Conservation (phyloP, 2,797 vertebrate genomes). For the Echiichthys vipera region DNA sequence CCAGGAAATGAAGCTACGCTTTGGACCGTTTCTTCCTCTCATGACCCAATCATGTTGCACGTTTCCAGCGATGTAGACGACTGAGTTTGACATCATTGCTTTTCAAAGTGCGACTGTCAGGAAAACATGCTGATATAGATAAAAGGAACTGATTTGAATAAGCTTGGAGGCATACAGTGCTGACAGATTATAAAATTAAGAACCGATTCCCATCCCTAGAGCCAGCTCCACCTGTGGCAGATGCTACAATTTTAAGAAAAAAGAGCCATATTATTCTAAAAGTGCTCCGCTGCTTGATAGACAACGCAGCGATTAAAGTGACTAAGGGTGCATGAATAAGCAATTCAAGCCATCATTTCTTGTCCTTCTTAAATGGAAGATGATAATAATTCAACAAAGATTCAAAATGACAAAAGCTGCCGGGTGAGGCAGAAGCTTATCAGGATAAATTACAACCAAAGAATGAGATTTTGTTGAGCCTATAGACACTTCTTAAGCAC, state of each 20-base stretch:
- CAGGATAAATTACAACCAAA: conserved; percentile 15
- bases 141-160: no score
- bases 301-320: conserved; percentile 21
- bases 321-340: not conserved
- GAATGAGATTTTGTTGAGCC: conserved; percentile 13
- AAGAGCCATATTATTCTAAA: conserved; percentile 27
- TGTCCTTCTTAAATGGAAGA: not conserved
- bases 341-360: not conserved
- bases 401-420: conserved; percentile 22
- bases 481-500: conserved; percentile 3
- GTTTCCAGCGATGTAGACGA: no score
- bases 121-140: no score
- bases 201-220: no score
- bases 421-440: conserved; percentile 9
- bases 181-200: no score
- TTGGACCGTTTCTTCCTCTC: no score
- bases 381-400: conserved; percentile 3
- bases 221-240: not conserved
- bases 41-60: no score
- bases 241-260: conserved; percentile 4
- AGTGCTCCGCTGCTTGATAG: conserved; percentile 37
- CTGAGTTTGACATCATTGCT: no score
- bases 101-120: no score
- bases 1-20: no score
- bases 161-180: no score